A percentile compares a stretch with the other conserved stretches of the same genome.
Conservation (phyloP, 2,797 vertebrate genomes). For the Chelmon rostratus region DNA sequence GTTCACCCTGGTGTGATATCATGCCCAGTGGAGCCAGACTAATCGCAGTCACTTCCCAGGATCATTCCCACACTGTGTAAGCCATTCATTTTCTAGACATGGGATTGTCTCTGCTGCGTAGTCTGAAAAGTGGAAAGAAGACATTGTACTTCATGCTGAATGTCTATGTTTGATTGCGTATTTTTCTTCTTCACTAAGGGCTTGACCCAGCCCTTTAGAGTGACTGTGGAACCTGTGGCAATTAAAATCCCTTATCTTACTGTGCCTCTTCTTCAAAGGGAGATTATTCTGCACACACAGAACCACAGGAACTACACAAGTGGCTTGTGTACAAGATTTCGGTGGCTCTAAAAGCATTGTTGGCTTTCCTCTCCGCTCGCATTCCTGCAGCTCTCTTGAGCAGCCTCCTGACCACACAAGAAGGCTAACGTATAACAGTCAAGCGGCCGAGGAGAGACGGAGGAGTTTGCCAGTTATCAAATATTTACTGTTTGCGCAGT, state of each 20-base stretch:
- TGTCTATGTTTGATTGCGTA: not conserved
- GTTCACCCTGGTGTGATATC: slow-evolving; percentile 72
- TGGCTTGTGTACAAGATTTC: slow-evolving; percentile 61
- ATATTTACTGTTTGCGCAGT: slow-evolving; percentile 70
- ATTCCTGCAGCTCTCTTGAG: slow-evolving; percentile 72
- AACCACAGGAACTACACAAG: slow-evolving; percentile 60
- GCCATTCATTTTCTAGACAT: slow-evolving; percentile 57
- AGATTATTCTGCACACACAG: slow-evolving; percentile 39
- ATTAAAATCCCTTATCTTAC: slow-evolving; percentile 59
- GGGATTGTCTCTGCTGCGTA: slow-evolving; percentile 50
- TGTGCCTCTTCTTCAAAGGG: slow-evolving; percentile 55
- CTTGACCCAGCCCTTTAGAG: not conserved
- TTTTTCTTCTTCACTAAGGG: not conserved
- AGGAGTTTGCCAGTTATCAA: slow-evolving; percentile 58
- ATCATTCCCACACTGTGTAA: slow-evolving; percentile 71
- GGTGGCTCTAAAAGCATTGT: slow-evolving; percentile 80
- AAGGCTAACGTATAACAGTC: slow-evolving; percentile 48
- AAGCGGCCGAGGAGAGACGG: slow-evolving; percentile 20
- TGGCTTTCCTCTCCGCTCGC: slow-evolving; percentile 68
- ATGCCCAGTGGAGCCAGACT: slow-evolving; percentile 79
- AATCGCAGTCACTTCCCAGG: slow-evolving; percentile 76
- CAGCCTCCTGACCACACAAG: slow-evolving; percentile 79
- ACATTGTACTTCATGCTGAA: not conserved
- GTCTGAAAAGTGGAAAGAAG: slow-evolving; percentile 36
- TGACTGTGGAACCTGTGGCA: slow-evolving; percentile 33